A percentile compares a stretch with the other conserved stretches of the same genome.
phyloP scores from a whole-genome alignment of 2,888 invertebrate genomes.

The Apodemia hepburni region DNA sequence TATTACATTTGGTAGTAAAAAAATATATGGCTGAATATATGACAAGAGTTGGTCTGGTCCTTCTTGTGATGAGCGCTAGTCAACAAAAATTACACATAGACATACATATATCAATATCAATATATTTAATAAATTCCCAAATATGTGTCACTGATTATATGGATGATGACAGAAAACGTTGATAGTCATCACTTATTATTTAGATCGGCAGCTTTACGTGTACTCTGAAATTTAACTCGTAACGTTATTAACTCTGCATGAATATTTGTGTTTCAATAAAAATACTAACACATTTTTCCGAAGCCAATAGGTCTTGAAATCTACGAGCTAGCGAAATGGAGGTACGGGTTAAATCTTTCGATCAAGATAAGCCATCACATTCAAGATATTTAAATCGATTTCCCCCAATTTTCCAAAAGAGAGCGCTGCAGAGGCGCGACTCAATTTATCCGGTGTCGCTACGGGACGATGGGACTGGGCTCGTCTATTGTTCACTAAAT shows the following conservation, averaged over 20 bases:
- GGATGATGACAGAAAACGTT: too few relatives aligned
- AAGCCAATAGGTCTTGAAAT: conserved; percentile 22
- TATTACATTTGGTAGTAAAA: neutral
- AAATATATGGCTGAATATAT: too few relatives aligned
- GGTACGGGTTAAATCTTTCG: conserved; percentile 51
- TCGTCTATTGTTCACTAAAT: conserved; percentile 72
- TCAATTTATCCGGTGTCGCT: conserved; percentile 74
- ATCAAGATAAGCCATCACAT: conserved; percentile 75
- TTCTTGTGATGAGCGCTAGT: too few relatives aligned
- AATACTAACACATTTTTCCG: conserved; percentile 32
- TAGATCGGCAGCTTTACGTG: too few relatives aligned
- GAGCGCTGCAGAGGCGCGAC: conserved; percentile 65
- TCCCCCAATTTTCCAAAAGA: conserved; percentile 76
- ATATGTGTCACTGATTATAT: too few relatives aligned
- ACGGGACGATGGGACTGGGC: conserved; percentile 54
- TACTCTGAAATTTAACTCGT: too few relatives aligned
- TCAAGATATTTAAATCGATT: conserved; percentile 79
- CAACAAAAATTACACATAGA: too few relatives aligned
- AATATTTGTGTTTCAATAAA: conserved; percentile 18
- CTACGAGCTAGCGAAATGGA: conserved; percentile 29
- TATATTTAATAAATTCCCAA: too few relatives aligned
- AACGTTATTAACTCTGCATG: too few relatives aligned
- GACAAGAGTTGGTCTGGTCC: too few relatives aligned
- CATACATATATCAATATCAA: too few relatives aligned
- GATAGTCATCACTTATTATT: too few relatives aligned